phyloP scores from a whole-genome alignment of 2,113 vertebrate species.

The Hippocampus zosterae region DNA sequence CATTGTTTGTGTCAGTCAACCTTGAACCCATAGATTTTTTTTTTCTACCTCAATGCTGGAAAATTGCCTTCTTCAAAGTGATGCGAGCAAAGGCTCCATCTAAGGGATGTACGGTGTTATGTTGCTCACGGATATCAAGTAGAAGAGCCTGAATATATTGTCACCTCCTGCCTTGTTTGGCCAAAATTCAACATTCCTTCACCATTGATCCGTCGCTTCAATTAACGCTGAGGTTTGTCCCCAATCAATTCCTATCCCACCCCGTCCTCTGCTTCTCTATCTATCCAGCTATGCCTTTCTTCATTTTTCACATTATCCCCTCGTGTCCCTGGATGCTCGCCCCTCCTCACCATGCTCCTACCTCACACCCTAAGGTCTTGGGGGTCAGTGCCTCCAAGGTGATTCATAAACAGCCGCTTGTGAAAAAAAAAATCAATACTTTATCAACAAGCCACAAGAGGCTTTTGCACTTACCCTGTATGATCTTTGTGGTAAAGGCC shows the following conservation, averaged over 20 bases:
- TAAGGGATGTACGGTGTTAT: conserved; percentile 20
- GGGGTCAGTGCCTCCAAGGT: conserved; percentile 97
- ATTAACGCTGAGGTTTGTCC: conserved; percentile 56
- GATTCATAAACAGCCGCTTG: conserved; percentile 89
- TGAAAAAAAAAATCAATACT: conserved; percentile 90
- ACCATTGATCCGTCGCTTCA: conserved; percentile 61
- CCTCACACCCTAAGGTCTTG: conserved; percentile 84
- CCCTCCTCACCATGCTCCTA: conserved; percentile 48
- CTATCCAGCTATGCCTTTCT: conserved; percentile 39
- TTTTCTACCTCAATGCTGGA: conserved; percentile 36
- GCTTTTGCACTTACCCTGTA: conserved; percentile 95
- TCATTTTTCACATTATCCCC: conserved; percentile 53
- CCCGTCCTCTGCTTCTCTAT: conserved; percentile 27
- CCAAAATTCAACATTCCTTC: conserved; percentile 51
- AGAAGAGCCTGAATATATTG: conserved; percentile 2
- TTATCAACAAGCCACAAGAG: conserved; percentile 97
- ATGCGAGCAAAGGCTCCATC: conserved; percentile 26
- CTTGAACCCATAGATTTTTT: conserved; percentile 18
- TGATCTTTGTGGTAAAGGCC: conserved; percentile 97
- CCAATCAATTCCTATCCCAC: conserved; percentile 63
- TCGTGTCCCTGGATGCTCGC: conserved; percentile 13
- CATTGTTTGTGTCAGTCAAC: conserved; percentile 53
- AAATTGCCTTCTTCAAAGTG: conserved; percentile 22
- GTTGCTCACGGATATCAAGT: conserved; percentile 26
- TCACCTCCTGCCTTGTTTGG: conserved; percentile 19